Evolutionary conservation across 2,113 vertebrate species (phyloP), one percentile per base, ranked within the genome.

Genomic region (Paramormyrops kingsleyae): DNA sequence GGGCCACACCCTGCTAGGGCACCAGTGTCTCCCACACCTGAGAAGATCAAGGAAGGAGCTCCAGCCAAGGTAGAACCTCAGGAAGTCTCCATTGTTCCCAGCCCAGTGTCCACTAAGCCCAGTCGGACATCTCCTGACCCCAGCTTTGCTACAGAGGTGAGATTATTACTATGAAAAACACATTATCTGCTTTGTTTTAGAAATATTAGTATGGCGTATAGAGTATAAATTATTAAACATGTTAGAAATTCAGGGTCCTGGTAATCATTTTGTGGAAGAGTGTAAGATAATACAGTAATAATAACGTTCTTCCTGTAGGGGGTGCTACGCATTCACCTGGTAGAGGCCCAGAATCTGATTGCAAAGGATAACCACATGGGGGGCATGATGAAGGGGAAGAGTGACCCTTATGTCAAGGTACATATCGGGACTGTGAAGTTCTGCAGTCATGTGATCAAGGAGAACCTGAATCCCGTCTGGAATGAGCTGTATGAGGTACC

Each of bases 401-500:
- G 98, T 15, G 98, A 99, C 91, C 97, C 98, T 1, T 99, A 98
- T 0, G 96, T 96, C 53, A 96, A 96, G 88, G 92, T 98, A 21
- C 96, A 96, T 88, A 92, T 97, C 4, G 97, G 97, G 1, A 96
- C 97, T 0, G 95, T 94, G 93, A 96, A 94, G 47, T 97, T 98
- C 94, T 96, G 95, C 47, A 99, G 96, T 89, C 92, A 89, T 1
- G 96, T 97, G 0, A 92, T 98, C 50, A 97, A 97, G 62, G 92
- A 94, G 88, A 97, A 97, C 85, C 97, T 99, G 19, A 98, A 97
- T 92, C 97, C 98, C 44, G 96, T 93, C 42, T 99, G 98, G 98
- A 97, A 98, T 15, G 97, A 98, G 92, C 95, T 97, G 95, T 98
- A 97, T 90, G 97, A 98, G 97, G 98, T 98, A 92, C 90, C 52